phyloP scores from a whole-genome alignment of 2,797 vertebrate genomes.

The Gastrophryne carolinensis region DNA sequence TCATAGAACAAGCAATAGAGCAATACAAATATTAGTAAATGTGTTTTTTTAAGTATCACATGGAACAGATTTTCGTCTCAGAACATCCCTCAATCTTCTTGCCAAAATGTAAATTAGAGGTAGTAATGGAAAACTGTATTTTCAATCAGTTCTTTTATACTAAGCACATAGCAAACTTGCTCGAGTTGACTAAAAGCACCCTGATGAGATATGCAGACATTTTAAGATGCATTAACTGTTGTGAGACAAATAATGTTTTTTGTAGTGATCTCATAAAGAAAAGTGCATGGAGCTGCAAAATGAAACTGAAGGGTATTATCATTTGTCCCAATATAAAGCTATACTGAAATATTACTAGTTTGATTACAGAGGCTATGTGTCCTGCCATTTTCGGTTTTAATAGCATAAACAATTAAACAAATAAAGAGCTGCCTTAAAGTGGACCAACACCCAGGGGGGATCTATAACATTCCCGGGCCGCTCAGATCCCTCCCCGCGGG shows the following conservation, averaged over 20 bases:
- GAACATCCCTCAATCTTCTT: not conserved
- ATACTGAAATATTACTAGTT: not conserved
- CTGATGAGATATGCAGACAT: slow-evolving; percentile 39
- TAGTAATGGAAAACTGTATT: not conserved
- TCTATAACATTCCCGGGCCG: too few relatives aligned
- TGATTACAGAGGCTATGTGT: not conserved
- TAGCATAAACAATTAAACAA: not conserved
- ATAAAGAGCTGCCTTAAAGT: too few relatives aligned
- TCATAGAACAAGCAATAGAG: too few relatives aligned
- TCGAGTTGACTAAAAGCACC: not conserved
- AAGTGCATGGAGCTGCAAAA: slow-evolving; percentile 7
- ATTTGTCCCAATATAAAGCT: not conserved
- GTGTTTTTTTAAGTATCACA: not conserved
- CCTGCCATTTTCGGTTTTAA: not conserved
- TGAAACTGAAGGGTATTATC: not conserved
- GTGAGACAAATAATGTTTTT: slow-evolving; percentile 3
- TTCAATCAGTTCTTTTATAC: slow-evolving; percentile 7
- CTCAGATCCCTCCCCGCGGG: too few relatives aligned
- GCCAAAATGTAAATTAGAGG: slow-evolving; percentile 22
- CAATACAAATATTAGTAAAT: not conserved
- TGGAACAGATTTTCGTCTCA: not conserved
- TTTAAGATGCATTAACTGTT: slow-evolving; percentile 37
- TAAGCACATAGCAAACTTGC: not conserved
- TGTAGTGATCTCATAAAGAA: slow-evolving; percentile 22
- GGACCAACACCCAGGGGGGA: too few relatives aligned